phyloP scores from a whole-genome alignment of 92 coral and sea anemone species.

The Siderastrea siderea region DNA sequence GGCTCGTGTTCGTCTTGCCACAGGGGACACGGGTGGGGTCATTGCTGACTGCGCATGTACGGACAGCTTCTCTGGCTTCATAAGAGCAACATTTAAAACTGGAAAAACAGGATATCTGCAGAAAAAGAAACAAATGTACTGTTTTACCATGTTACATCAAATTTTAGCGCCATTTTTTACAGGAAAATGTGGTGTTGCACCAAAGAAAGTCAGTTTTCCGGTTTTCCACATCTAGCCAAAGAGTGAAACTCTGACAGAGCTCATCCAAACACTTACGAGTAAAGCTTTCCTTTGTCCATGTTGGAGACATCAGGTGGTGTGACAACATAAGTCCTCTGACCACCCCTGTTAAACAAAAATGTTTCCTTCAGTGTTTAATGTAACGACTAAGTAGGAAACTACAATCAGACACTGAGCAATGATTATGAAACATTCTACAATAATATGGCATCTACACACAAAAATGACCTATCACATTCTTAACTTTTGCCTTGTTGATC shows the following conservation, averaged over 20 bases:
- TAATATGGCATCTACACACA: too few species aligned
- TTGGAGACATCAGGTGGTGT: conserved; percentile 86
- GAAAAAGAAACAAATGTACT: neutral
- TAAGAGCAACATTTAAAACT: conserved; percentile 73
- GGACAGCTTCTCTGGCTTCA: conserved; percentile 74
- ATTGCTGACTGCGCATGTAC: conserved; percentile 47
- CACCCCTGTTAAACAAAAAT: conserved; percentile 75
- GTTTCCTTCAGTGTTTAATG: too few species aligned
- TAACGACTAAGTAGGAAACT: too few species aligned
- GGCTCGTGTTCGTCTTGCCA: conserved; percentile 74
- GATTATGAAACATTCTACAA: too few species aligned
- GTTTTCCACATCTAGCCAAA: neutral
- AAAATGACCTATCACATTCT: too few species aligned
- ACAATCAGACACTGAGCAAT: too few species aligned
- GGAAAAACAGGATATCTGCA: conserved; percentile 92
- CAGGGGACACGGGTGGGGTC: conserved; percentile 86
- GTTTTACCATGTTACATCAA: neutral
- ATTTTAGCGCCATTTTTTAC: too few species aligned
- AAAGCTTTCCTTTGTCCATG: conserved; percentile 77
- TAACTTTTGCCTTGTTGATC: too few species aligned
- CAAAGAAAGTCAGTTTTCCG: too few species aligned
- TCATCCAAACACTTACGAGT: conserved; percentile 63
- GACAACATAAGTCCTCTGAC: conserved; percentile 96
- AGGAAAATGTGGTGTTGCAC: too few species aligned
- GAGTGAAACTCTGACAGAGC: neutral